A percentile compares a stretch with the other conserved stretches of the same genome.
phyloP scores from a whole-genome alignment of 1,140 invertebrate genomes.

The Onthophagus taurus region DNA sequence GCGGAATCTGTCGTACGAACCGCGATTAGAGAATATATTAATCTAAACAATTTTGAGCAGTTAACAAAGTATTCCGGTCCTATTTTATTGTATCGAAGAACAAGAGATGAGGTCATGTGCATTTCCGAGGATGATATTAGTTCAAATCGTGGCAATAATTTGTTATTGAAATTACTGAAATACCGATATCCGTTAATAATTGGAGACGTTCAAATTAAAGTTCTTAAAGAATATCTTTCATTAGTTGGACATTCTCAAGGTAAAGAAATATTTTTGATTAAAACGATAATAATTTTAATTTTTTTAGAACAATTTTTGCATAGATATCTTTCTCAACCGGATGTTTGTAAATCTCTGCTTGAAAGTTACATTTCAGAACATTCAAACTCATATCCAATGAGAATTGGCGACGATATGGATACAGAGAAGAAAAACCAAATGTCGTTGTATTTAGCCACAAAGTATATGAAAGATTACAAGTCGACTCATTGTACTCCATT shows the following conservation, averaged over 20 bases:
- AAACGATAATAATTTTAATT: slow-evolving; percentile 2
- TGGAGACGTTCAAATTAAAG: slow-evolving; percentile 40
- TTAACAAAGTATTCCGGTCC: slow-evolving; percentile 70
- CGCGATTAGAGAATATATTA: slow-evolving; percentile 71
- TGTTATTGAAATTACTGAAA: slow-evolving; percentile 64
- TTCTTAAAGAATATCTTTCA: slow-evolving; percentile 49
- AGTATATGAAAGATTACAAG: slow-evolving; percentile 78
- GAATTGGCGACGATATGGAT: slow-evolving; percentile 48
- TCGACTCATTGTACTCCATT: slow-evolving; percentile 81
- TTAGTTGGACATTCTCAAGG: slow-evolving; percentile 22
- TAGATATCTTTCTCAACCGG: slow-evolving; percentile 37
- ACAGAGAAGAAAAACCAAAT: slow-evolving; percentile 45
- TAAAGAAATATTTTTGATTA: slow-evolving; percentile 6
- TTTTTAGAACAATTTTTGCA: slow-evolving; percentile 27
- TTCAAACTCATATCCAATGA: slow-evolving; percentile 48
- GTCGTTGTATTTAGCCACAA: slow-evolving; percentile 53
- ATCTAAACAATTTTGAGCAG: slow-evolving; percentile 72
- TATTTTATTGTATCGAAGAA: slow-evolving; percentile 71
- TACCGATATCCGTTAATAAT: slow-evolving; percentile 69
- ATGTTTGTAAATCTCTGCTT: slow-evolving; percentile 45
- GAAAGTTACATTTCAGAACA: slow-evolving; percentile 47
- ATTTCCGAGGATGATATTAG: slow-evolving; percentile 54
- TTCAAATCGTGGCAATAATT: slow-evolving; percentile 79
- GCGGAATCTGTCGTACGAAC: slow-evolving; percentile 59
- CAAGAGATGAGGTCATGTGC: slow-evolving; percentile 86